Conservation (phyloP, 1,140 invertebrate species). For the Meteorus sp. region DNA sequence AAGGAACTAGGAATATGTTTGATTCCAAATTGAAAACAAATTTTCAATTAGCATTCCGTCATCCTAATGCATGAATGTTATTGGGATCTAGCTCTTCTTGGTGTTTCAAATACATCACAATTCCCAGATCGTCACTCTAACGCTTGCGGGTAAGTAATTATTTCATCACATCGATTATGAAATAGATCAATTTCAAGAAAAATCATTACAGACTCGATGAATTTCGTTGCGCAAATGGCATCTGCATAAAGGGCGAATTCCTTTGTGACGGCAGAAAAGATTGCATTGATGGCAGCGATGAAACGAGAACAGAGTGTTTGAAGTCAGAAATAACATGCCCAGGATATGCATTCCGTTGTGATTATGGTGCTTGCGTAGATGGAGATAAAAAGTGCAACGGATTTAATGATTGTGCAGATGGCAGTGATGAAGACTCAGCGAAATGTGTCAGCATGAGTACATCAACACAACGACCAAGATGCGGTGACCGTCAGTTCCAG, state of each 20-base stretch:
- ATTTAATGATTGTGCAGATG: conserved; percentile 65
- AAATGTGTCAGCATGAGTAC: not conserved
- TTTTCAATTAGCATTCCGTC: too few relatives aligned
- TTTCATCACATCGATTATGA: too few relatives aligned
- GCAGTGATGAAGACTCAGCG: conserved; percentile 66
- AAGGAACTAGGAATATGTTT: too few relatives aligned
- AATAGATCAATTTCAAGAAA: not conserved
- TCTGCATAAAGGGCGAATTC: conserved; percentile 44
- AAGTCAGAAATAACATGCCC: conserved; percentile 53
- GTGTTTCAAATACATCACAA: too few relatives aligned
- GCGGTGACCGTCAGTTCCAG: conserved; percentile 34
- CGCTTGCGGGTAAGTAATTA: too few relatives aligned
- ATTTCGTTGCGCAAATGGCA: conserved; percentile 46
- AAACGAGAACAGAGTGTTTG: conserved; percentile 59
- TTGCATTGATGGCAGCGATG: conserved; percentile 64
- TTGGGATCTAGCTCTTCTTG: too few relatives aligned
- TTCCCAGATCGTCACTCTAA: too few relatives aligned
- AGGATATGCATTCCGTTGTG: conserved; percentile 60
- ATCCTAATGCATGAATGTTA: too few relatives aligned
- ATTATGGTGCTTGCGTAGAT: conserved; percentile 65
- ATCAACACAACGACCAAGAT: conserved; percentile 10
- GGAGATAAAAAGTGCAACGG: conserved; percentile 63
- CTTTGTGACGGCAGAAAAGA: conserved; percentile 62
- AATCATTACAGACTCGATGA: conserved; percentile 25
- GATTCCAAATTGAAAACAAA: too few relatives aligned